These are phyloP conservation scores for Leuciscus waleckii DNA, from an alignment of 2,797 vertebrate species.

Conservation along the genomic window DNA sequence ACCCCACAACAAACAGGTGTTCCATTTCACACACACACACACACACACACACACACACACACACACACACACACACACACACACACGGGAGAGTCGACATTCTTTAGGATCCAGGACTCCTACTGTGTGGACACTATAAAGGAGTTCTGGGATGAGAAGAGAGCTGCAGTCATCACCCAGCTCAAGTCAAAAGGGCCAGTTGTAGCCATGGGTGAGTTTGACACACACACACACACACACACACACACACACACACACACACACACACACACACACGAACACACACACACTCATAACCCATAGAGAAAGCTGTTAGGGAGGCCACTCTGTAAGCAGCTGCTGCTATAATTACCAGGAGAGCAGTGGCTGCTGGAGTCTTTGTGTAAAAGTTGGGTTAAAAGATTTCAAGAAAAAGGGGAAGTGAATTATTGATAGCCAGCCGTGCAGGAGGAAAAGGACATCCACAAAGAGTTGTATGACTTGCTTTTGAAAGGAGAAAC, in stretches of 20 bases:
- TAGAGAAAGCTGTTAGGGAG: slow-evolving; percentile 82
- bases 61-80: slow-evolving; percentile 79
- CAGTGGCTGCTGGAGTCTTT: slow-evolving; percentile 56
- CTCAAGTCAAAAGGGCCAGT: too few relatives aligned
- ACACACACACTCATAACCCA: slow-evolving; percentile 72
- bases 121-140: too few relatives aligned
- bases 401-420: slow-evolving; percentile 54
- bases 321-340: slow-evolving; percentile 88
- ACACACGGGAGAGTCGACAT: slow-evolving; percentile 71
- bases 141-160: too few relatives aligned
- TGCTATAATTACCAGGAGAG: slow-evolving; percentile 84
- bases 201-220: too few relatives aligned
- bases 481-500: slow-evolving; percentile 16
- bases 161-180: too few relatives aligned
- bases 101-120: too few relatives aligned
- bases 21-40: slow-evolving; percentile 85
- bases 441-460: slow-evolving; percentile 48
- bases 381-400: slow-evolving; percentile 62
- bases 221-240: too few relatives aligned
- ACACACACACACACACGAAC: too few relatives aligned
- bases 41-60: slow-evolving; percentile 77
- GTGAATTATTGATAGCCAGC: slow-evolving; percentile 60
- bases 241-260: slow-evolving; percentile 44
- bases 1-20: slow-evolving; percentile 92
- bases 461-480: slow-evolving; percentile 65